These are phyloP conservation scores for Raja brachyura DNA, from an alignment of 2,113 vertebrate genomes.

Conservation along the genomic window DNA sequence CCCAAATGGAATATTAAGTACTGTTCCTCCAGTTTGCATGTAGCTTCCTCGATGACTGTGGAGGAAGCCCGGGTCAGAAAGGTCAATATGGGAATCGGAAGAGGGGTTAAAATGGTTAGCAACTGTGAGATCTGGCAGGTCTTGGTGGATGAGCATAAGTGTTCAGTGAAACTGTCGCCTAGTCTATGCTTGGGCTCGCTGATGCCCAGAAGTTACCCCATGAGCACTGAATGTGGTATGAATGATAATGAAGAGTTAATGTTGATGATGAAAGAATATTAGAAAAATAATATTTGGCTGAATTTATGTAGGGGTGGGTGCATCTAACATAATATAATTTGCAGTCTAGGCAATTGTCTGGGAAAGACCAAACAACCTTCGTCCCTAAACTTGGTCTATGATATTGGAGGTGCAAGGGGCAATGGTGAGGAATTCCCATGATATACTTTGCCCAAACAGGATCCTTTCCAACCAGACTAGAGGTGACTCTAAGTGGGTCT, in stretches of 20 bases:
- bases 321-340: neutral
- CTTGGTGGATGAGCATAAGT: too few species aligned
- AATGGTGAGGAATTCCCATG: neutral
- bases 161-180: too few species aligned
- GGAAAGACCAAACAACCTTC: neutral
- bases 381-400: neutral
- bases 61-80: too few species aligned
- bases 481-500: neutral
- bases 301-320: neutral
- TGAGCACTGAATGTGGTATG: neutral
- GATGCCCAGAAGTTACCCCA: too few species aligned
- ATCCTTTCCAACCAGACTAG: neutral
- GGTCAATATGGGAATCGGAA: too few species aligned
- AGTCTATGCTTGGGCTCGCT: too few species aligned
- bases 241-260: neutral
- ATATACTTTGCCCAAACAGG: neutral
- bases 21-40: too few species aligned
- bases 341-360: neutral
- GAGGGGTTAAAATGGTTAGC: too few species aligned
- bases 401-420: neutral
- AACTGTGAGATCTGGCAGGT: too few species aligned
- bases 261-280: neutral
- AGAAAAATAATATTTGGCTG: neutral
- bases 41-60: too few species aligned
- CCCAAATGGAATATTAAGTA: too few species aligned